Evolutionary conservation across 2,797 vertebrate species (phyloP).

Genomic region (Myiothlypis chrysogaster): DNA sequence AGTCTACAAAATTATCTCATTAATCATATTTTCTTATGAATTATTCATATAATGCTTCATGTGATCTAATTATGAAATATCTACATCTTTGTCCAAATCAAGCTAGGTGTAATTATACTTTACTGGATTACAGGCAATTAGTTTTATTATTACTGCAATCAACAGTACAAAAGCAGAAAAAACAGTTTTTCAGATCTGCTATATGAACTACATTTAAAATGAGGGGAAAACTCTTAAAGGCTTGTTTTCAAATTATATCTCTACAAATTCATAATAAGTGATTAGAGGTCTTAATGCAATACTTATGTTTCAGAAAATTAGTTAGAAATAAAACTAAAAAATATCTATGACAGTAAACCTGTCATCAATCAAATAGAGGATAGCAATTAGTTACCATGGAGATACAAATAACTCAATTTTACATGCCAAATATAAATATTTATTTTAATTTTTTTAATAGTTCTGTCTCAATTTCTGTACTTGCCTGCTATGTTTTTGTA

Average conservation of each 20-base stretch:
- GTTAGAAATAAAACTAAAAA: neutral
- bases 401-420: neutral
- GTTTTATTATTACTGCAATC: slow-evolving; percentile 49
- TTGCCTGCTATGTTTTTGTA: neutral
- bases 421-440: neutral
- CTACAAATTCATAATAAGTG: slow-evolving; percentile 10
- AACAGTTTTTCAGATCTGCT: neutral
- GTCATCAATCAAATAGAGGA: neutral
- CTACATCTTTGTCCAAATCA: slow-evolving; percentile 34
- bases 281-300: neutral
- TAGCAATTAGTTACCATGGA: slow-evolving; percentile 1
- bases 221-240: neutral
- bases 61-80: neutral
- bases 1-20: neutral
- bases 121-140: slow-evolving; percentile 41
- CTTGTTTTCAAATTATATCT: slow-evolving; percentile 13
- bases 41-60: slow-evolving; percentile 23
- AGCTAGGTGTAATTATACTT: slow-evolving; percentile 43
- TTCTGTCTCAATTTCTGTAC: neutral
- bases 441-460: neutral
- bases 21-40: slow-evolving; percentile 19
- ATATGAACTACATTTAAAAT: slow-evolving; percentile 20
- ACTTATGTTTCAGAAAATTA: neutral
- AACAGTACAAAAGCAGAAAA: slow-evolving; percentile 27
- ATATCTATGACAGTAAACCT: neutral